A percentile compares a stretch with the other conserved stretches of the same genome.
Evolutionary conservation across 2,113 vertebrate species (phyloP).

Genomic region (Gobiocypris rarus): DNA sequence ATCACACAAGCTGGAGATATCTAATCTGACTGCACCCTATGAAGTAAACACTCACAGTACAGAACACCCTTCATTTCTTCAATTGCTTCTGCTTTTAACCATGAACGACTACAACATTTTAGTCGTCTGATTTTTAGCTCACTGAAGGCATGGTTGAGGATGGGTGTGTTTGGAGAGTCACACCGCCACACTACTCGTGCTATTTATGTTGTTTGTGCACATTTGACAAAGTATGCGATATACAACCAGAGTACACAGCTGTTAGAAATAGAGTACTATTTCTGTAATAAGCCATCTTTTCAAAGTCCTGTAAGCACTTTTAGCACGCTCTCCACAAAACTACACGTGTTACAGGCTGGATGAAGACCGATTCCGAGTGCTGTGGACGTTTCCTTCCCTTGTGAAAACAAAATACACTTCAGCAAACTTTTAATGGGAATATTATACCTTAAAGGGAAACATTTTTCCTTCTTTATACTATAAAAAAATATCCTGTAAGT

Average conservation of each 20-base stretch:
- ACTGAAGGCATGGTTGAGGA: neutral
- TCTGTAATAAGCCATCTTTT: neutral
- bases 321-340: neutral
- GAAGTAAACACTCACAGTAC: neutral
- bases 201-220: neutral
- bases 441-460: too few species aligned
- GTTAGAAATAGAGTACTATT: neutral
- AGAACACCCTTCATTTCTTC: neutral
- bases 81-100: too few species aligned
- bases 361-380: neutral
- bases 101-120: neutral
- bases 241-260: slow-evolving; percentile 4
- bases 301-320: neutral
- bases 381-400: neutral
- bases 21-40: neutral
- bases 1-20: neutral
- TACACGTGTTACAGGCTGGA: neutral
- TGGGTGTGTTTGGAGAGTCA: neutral
- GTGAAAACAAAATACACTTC: neutral
- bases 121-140: neutral
- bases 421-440: too few species aligned
- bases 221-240: neutral
- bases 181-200: neutral
- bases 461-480: too few species aligned
- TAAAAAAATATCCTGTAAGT: too few species aligned